Evolutionary conservation across 2,888 invertebrate species (phyloP), one percentile per base, ranked within the genome.

Genomic region (Steromphala cineraria): DNA sequence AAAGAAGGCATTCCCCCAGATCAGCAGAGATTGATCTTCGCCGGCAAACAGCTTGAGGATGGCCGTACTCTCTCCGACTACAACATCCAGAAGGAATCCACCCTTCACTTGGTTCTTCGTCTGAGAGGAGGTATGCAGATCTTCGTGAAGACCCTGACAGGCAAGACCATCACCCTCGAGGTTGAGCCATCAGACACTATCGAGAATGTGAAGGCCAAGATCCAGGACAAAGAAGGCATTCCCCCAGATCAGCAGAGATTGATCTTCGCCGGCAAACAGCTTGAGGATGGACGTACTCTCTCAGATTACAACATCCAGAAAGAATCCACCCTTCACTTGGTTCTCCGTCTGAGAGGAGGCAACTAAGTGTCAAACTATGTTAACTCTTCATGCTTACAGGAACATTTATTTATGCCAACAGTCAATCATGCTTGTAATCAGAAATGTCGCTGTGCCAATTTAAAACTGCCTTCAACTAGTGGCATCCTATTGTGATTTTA

Each of bases 251-350:
- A 97, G 94, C 97, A 97, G 94, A 95, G 97, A 91, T 94, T 98
- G 93, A 98, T 98, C 94, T 98, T 98, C 94, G 98, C 98, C 89
- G 98, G 98, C 81, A 98, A 98, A 94, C 98, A 98, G 94, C 94
- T 98, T 91, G 98, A 98, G 94, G 98, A 98, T 95, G 98, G 97
- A 3, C 96, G 97, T 97, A 94, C 96, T 98, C 2, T 94, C 36
- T 97, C 96, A 0, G 98, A 98, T 92, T 98, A 98, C 94, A 98
- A 97, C 94, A 97, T 98, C 92, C 97, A 98, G 94, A 98, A 98
- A 93, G 97, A 98, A 94, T 98, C 98, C 0, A 98, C 98, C 15
- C 95, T 98, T 85, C 98, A 98, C 94, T 86, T 94, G 94, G 98
- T 98, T 83, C 95, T 98, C 81, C 96, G 98, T 94, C 96, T 98